Percentiles rank a stretch among this genome's conserved stretches.
phyloP scores from a whole-genome alignment of 2,113 vertebrate genomes.

The Xiphophorus couchianus region DNA sequence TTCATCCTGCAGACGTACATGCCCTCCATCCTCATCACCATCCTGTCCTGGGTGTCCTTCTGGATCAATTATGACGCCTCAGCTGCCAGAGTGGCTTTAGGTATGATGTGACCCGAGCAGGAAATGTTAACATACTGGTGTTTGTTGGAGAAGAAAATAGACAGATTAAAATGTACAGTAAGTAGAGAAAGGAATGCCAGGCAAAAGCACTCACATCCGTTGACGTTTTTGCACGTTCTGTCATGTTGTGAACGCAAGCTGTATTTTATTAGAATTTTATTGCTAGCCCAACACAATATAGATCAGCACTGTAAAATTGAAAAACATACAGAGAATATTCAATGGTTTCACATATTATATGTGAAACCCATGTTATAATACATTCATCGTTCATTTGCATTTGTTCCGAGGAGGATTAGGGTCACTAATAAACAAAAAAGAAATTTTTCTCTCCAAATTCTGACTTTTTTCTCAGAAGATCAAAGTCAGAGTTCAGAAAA shows the following conservation, averaged over 20 bases:
- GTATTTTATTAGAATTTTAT: too few species aligned
- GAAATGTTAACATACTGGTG: background rate
- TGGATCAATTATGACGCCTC: conserved; percentile 99
- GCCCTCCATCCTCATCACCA: conserved; percentile 98
- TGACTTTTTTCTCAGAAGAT: too few species aligned
- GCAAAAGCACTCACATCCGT: background rate
- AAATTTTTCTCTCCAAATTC: too few species aligned
- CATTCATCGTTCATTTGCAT: too few species aligned
- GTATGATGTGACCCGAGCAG: conserved; percentile 75
- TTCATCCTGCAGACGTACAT: conserved; percentile 99
- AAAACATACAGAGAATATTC: too few species aligned
- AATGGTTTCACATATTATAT: too few species aligned
- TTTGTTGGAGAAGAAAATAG: background rate
- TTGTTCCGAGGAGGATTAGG: too few species aligned
- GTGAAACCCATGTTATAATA: too few species aligned
- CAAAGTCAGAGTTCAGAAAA: too few species aligned
- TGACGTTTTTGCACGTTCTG: background rate
- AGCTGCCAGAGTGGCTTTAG: conserved; percentile 96
- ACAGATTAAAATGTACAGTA: background rate
- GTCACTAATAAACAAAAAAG: too few species aligned
- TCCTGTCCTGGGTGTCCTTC: conserved; percentile 98
- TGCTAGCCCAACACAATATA: too few species aligned
- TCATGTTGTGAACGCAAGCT: background rate
- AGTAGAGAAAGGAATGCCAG: background rate
- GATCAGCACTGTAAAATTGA: too few species aligned